These are phyloP conservation scores for Agonopterix alstromeriana DNA, from an alignment of 2,888 invertebrate genomes.

Conservation along the genomic window DNA sequence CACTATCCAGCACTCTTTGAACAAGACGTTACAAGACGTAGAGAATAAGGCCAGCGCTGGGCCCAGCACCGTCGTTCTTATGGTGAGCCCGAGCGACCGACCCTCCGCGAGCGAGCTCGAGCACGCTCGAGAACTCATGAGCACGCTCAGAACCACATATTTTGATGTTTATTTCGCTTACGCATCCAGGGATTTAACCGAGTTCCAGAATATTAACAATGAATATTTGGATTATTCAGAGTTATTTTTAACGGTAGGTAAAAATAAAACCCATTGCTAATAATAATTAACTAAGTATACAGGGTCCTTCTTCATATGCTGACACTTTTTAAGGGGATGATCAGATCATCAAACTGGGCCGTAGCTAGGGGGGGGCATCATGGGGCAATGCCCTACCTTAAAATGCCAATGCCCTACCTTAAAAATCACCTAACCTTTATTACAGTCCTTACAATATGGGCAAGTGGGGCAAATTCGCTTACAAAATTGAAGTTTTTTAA, in stretches of 20 bases:
- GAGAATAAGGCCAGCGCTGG: constrained; percentile 43
- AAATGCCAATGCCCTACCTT: too few relatives aligned
- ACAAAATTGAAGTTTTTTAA: too few relatives aligned
- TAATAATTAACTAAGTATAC: too few relatives aligned
- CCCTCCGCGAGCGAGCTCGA: constrained; percentile 60
- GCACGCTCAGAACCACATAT: constrained; percentile 54
- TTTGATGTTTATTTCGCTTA: constrained; percentile 76
- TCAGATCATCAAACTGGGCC: too few relatives aligned
- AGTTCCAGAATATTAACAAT: constrained; percentile 63
- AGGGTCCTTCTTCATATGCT: too few relatives aligned
- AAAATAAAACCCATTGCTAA: too few relatives aligned
- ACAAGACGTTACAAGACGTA: constrained; percentile 55
- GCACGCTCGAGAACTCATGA: constrained; percentile 52
- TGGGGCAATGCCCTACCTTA: too few relatives aligned
- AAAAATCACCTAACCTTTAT: too few relatives aligned
- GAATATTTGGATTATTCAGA: constrained; percentile 70
- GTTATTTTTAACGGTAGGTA: constrained; percentile 51
- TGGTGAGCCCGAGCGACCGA: constrained; percentile 67
- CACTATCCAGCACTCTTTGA: constrained; percentile 60
- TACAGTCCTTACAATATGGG: too few relatives aligned
- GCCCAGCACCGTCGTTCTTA: constrained; percentile 65
- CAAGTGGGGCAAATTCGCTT: too few relatives aligned
- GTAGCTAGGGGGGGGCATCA: too few relatives aligned
- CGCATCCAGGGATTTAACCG: constrained; percentile 53
- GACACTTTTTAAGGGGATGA: too few relatives aligned